Conservation (phyloP, 1,140 invertebrate species). For the Pararge aegeria region DNA sequence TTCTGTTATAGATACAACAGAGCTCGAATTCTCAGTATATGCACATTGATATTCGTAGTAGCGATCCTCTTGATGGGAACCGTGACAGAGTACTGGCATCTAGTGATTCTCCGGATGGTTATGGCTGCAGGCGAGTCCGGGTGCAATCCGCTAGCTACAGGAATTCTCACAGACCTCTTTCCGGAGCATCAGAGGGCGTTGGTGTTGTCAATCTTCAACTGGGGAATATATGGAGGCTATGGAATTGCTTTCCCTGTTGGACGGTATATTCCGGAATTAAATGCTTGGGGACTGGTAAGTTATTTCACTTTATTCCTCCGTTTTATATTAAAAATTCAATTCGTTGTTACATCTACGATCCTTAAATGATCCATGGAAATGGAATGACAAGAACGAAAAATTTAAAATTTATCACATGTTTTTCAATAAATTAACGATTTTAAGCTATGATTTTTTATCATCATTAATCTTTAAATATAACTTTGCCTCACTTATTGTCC, state of each 20-base stretch:
- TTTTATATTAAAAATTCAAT: too few relatives aligned
- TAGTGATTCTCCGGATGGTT: constrained; percentile 91
- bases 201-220: constrained; percentile 96
- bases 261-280: constrained; percentile 89
- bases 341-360: neutral
- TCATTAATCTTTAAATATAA: too few relatives aligned
- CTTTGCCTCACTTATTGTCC: too few relatives aligned
- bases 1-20: constrained; percentile 81
- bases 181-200: constrained; percentile 90
- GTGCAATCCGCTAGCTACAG: constrained; percentile 93
- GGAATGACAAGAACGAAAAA: too few relatives aligned
- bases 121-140: constrained; percentile 93
- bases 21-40: constrained; percentile 87
- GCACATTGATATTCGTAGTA: constrained; percentile 89
- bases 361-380: too few relatives aligned
- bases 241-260: constrained; percentile 95
- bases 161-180: constrained; percentile 92
- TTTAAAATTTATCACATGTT: too few relatives aligned
- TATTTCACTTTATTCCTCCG: neutral
- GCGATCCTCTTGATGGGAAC: constrained; percentile 91
- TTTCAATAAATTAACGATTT: too few relatives aligned
- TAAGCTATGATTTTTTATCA: too few relatives aligned
- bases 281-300: constrained; percentile 87
- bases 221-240: constrained; percentile 97
- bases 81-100: constrained; percentile 94